These are phyloP conservation scores for Cryptoblepharus egeriae DNA, from an alignment of 2,797 vertebrate species.

Conservation along the genomic window DNA sequence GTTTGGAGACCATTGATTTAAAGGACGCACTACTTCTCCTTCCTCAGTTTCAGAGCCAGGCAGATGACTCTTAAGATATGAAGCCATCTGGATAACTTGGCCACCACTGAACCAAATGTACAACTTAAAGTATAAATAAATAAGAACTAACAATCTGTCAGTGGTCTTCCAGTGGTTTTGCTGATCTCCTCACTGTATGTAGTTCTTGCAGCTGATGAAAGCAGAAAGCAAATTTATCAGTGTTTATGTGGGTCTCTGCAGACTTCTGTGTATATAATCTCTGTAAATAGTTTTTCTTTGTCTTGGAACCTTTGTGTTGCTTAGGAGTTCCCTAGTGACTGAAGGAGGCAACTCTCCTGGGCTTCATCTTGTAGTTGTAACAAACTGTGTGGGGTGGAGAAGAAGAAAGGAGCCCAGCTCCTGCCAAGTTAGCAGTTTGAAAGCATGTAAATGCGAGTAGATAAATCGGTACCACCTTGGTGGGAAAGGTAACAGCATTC, in stretches of 20 bases:
- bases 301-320: constrained; percentile 17
- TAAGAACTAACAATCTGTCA: not conserved
- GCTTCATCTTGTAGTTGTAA: not conserved
- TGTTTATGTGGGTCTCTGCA: constrained; percentile 8
- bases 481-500: too few relatives aligned
- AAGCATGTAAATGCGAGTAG: too few relatives aligned
- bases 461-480: not conserved
- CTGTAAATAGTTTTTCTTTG: not conserved
- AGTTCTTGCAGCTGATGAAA: constrained; percentile 13
- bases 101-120: not conserved
- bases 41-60: not conserved
- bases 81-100: constrained; percentile 24
- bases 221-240: not conserved
- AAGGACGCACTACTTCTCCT: not conserved
- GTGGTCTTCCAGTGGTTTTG: not conserved
- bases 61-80: constrained; percentile 37
- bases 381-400: not conserved
- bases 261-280: constrained; percentile 4
- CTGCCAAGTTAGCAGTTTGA: too few relatives aligned
- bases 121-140: not conserved
- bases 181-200: not conserved
- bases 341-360: not conserved
- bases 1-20: not conserved
- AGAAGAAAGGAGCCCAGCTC: not conserved
- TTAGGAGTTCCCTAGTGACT: constrained; percentile 26